Conservation (phyloP, 2,888 invertebrate species). For the Acanthosoma haemorrhoidale region DNA sequence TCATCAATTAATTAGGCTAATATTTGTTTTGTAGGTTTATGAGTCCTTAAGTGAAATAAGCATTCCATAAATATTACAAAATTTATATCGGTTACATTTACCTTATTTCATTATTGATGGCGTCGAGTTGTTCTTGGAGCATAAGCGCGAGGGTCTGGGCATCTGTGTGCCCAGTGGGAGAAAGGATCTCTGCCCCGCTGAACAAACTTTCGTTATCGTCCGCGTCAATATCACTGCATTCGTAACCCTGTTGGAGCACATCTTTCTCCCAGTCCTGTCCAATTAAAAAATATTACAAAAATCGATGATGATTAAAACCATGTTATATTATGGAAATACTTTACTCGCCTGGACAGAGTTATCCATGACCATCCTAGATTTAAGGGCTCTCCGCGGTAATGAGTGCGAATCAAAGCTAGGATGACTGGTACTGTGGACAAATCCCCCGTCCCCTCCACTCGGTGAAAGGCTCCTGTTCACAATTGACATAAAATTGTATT, state of each 20-base stretch:
- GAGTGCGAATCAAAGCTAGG: conserved; percentile 75
- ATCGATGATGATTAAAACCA: background rate
- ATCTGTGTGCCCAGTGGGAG: conserved; percentile 64
- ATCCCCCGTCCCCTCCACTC: conserved; percentile 60
- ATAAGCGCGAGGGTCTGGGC: conserved; percentile 97
- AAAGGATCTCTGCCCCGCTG: conserved; percentile 58
- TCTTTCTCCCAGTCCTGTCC: conserved; percentile 93
- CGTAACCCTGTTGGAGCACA: conserved; percentile 86
- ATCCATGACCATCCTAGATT: conserved; percentile 44
- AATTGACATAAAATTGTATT: too few relatives aligned
- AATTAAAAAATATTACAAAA: background rate
- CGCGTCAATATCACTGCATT: conserved; percentile 77
- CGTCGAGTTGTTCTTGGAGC: conserved; percentile 98
- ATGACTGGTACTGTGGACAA: conserved; percentile 68
- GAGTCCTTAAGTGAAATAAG: background rate
- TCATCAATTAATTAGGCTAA: background rate
- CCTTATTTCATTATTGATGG: conserved; percentile 97
- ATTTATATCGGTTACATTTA: too few relatives aligned
- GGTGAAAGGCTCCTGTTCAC: conserved; percentile 69
- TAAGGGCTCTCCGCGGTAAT: conserved; percentile 56
- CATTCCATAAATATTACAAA: background rate
- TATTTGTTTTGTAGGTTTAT: background rate
- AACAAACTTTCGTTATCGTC: conserved; percentile 76
- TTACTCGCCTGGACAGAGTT: conserved; percentile 1
- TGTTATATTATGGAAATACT: background rate